Evolutionary conservation across 2,797 vertebrate species (phyloP).

Genomic region (Poecilia velifera): DNA sequence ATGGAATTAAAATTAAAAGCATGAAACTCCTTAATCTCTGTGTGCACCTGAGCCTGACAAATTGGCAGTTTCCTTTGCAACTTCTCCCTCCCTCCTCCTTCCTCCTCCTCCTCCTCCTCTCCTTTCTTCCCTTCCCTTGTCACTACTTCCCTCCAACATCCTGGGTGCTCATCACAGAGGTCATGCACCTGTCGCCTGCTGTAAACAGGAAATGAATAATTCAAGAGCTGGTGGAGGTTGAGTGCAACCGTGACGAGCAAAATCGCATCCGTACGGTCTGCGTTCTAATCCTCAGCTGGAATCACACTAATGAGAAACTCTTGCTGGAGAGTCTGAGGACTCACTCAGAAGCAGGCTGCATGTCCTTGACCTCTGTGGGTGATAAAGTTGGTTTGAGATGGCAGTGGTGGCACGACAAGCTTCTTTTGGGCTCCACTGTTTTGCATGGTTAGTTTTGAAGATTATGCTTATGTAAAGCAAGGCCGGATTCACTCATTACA

Average conservation of each 20-base stretch:
- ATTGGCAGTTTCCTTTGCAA: conserved; percentile 40
- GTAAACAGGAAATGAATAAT: conserved; percentile 82
- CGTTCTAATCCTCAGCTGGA: conserved; percentile 62
- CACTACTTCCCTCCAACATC: conserved; percentile 63
- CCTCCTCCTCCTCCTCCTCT: not conserved
- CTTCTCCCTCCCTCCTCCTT: not conserved
- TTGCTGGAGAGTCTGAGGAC: conserved; percentile 55
- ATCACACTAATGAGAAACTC: conserved; percentile 70
- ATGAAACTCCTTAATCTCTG: conserved; percentile 27
- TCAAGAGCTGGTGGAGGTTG: conserved; percentile 60
- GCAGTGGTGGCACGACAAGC: conserved; percentile 18
- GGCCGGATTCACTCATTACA: conserved; percentile 6
- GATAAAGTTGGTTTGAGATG: conserved; percentile 57
- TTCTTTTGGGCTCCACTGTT: conserved; percentile 8
- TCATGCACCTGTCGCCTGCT: conserved; percentile 73
- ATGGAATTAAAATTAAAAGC: conserved; percentile 45
- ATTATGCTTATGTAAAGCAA: not conserved
- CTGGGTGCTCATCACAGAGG: conserved; percentile 70
- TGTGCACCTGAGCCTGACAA: conserved; percentile 42
- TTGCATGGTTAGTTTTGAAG: conserved; percentile 30
- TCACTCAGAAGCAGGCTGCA: conserved; percentile 33
- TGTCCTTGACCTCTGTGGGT: conserved; percentile 71
- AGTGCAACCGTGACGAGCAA: conserved; percentile 61
- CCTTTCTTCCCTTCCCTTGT: conserved; percentile 42
- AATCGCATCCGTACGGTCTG: conserved; percentile 62